These are phyloP conservation scores for Rhinopomastus cyanomelas DNA, from an alignment of 2,113 vertebrate genomes.

Conservation along the genomic window DNA sequence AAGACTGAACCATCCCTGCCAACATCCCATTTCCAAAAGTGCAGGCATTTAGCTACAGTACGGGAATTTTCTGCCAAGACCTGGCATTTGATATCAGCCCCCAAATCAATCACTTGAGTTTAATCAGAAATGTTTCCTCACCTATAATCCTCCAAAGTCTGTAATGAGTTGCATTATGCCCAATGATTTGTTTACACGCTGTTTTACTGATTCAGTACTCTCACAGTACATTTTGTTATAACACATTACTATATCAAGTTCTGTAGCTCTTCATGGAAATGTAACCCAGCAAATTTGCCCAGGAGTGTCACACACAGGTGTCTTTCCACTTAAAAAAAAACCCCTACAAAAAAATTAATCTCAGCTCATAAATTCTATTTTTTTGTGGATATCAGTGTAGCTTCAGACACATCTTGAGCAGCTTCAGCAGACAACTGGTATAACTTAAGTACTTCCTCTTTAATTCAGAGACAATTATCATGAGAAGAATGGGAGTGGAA, in stretches of 20 bases:
- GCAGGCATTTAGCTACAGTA: neutral
- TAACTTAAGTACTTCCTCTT: neutral
- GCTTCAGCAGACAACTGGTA: neutral
- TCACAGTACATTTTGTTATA: rapidly evolving
- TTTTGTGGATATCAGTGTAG: neutral
- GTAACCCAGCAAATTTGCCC: neutral
- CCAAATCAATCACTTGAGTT: neutral
- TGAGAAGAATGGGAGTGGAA: neutral
- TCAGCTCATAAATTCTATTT: neutral
- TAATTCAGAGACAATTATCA: neutral
- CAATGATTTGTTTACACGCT: neutral
- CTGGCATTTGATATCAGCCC: neutral
- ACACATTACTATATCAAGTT: neutral
- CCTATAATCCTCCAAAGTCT: neutral
- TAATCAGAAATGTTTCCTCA: neutral
- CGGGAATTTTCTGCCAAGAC: neutral
- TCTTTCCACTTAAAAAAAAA: neutral
- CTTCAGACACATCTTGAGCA: neutral
- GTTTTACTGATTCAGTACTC: neutral
- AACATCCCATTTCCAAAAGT: neutral
- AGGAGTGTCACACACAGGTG: neutral
- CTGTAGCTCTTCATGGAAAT: neutral
- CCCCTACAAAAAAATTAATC: no score
- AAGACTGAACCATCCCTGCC: neutral
- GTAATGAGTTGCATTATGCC: neutral